Conservation (phyloP, 2,113 vertebrate genomes). For the Apistogramma diplotaenia region DNA sequence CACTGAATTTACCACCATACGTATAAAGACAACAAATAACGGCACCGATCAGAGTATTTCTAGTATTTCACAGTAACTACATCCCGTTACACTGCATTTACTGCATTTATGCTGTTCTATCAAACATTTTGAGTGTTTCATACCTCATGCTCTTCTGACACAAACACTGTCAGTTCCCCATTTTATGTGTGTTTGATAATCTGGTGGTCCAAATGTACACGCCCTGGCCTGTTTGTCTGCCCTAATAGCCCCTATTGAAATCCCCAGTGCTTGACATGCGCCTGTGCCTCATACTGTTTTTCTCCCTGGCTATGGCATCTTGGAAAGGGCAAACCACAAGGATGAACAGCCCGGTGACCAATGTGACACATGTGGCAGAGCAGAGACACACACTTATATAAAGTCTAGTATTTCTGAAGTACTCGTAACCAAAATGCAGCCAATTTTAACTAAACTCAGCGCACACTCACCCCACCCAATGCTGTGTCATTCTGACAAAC, state of each 20-base stretch:
- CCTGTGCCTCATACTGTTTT: constrained; percentile 6
- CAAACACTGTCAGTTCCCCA: constrained; percentile 20
- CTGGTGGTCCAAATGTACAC: constrained; percentile 28
- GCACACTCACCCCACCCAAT: constrained; percentile 27
- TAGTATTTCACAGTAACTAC: constrained; percentile 26
- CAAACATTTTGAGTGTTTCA: constrained; percentile 27
- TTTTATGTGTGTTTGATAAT: constrained; percentile 32
- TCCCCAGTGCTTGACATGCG: neutral
- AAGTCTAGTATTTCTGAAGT: constrained; percentile 25
- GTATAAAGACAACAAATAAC: neutral
- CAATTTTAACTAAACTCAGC: constrained; percentile 6
- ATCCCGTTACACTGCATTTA: constrained; percentile 16
- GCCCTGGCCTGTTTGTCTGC: constrained; percentile 19
- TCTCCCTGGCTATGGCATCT: constrained; percentile 14
- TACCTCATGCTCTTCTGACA: constrained; percentile 3
- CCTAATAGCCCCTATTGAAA: constrained; percentile 18
- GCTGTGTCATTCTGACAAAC: constrained; percentile 15
- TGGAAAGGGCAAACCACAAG: constrained; percentile 29
- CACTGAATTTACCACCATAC: neutral
- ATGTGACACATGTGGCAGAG: constrained; percentile 28
- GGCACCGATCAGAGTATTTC: neutral
- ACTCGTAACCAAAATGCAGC: constrained; percentile 32
- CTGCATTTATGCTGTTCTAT: constrained; percentile 11
- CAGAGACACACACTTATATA: constrained; percentile 27
- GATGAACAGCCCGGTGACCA: constrained; percentile 37